A percentile compares a stretch with the other conserved stretches of the same genome.
These are phyloP conservation scores for Paramormyrops kingsleyae DNA, from an alignment of 2,113 vertebrate genomes.

Conservation along the genomic window DNA sequence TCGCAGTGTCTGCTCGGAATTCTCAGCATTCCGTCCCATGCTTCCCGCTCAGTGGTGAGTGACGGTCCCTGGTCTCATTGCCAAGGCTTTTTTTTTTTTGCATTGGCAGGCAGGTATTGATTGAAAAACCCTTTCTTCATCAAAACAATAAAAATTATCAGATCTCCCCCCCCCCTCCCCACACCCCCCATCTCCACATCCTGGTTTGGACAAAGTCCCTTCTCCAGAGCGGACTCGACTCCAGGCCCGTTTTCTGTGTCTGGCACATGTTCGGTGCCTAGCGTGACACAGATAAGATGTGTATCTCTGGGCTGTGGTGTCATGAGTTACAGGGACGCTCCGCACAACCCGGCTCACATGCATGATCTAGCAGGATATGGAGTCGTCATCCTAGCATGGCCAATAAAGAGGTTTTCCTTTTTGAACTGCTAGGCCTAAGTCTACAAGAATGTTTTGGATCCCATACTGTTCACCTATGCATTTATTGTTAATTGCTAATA, in stretches of 20 bases:
- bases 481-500: background rate
- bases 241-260: background rate
- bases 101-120: conserved; percentile 11
- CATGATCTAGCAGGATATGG: background rate
- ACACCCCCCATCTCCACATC: background rate
- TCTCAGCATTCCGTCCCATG: background rate
- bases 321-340: background rate
- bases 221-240: background rate
- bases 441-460: background rate
- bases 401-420: background rate
- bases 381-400: background rate
- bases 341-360: background rate
- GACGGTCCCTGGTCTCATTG: background rate
- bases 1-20: background rate
- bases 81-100: conserved; percentile 21
- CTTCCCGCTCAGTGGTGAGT: background rate
- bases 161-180: background rate
- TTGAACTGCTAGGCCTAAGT: background rate
- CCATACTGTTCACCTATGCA: background rate
- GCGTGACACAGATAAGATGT: background rate
- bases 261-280: background rate
- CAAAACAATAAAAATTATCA: background rate
- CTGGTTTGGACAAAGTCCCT: background rate
- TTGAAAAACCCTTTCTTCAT: conserved; percentile 21
- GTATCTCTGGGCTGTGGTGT: too few relatives aligned